Conservation (phyloP, 1,140 invertebrate species). For the Medauroidea extradentata region DNA sequence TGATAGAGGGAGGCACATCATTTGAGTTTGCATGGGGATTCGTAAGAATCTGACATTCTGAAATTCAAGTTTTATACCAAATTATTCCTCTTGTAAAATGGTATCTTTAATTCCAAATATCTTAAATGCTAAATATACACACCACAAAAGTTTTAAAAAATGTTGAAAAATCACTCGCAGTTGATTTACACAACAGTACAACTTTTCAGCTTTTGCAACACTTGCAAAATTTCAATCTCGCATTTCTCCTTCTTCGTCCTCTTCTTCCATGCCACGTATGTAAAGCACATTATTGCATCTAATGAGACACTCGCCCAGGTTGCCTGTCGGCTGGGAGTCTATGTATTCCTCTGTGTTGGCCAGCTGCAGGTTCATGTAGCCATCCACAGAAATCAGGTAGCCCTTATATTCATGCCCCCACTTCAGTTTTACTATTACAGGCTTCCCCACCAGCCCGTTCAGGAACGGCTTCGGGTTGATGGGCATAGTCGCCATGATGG, state of each 20-base stretch:
- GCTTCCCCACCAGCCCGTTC: conserved; percentile 95
- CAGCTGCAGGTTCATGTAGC: conserved; percentile 98
- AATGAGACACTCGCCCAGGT: conserved; percentile 95
- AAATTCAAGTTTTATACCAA: too few relatives aligned
- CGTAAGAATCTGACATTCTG: too few relatives aligned
- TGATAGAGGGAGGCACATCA: too few relatives aligned
- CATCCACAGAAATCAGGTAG: conserved; percentile 94
- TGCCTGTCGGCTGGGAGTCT: conserved; percentile 86
- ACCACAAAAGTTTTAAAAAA: too few relatives aligned
- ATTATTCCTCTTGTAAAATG: too few relatives aligned
- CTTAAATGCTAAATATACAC: too few relatives aligned
- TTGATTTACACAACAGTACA: too few relatives aligned
- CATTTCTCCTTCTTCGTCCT: conserved; percentile 97
- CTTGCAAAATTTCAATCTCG: conserved; percentile 67
- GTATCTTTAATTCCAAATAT: too few relatives aligned
- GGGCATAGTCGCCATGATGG: conserved; percentile 72
- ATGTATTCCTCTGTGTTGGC: conserved; percentile 99
- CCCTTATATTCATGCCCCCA: conserved; percentile 99
- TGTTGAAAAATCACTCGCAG: too few relatives aligned
- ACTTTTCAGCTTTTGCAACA: too few relatives aligned
- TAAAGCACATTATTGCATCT: conserved; percentile 99
- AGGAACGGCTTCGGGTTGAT: conserved; percentile 99
- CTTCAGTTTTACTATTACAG: conserved; percentile 96
- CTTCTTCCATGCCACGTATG: conserved; percentile 92
- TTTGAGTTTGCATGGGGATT: too few relatives aligned